Conservation (phyloP, 2,797 vertebrate species). For the Delichon dasypus region DNA sequence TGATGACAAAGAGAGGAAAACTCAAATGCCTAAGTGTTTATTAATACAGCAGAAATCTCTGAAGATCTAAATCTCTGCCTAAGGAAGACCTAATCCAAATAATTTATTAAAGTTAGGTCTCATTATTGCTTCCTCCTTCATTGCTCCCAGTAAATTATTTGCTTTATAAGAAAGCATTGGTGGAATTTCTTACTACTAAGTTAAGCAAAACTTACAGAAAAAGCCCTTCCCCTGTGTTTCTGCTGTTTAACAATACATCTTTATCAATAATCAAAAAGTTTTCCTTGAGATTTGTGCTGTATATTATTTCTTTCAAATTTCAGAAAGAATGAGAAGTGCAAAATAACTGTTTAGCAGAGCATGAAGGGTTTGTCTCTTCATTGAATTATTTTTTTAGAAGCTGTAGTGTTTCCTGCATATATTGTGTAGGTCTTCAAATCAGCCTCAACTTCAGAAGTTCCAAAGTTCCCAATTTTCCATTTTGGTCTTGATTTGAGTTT, state of each 20-base stretch:
- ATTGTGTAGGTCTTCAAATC: neutral
- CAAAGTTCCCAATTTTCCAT: neutral
- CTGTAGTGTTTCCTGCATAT: neutral
- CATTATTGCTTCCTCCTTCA: neutral
- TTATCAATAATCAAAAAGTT: neutral
- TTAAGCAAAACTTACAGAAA: neutral
- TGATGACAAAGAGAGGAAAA: neutral
- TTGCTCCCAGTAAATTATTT: neutral
- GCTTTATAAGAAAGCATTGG: neutral
- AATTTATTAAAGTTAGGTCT: neutral
- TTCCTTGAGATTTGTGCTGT: neutral
- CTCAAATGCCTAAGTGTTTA: neutral
- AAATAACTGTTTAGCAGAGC: neutral
- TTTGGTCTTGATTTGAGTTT: neutral
- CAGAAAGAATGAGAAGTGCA: neutral
- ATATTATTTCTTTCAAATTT: neutral
- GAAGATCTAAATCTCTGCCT: neutral
- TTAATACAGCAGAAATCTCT: neutral
- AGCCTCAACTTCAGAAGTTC: neutral
- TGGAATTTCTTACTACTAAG: neutral
- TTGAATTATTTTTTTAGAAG: neutral
- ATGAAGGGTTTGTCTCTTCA: neutral
- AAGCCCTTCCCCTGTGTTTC: rapidly evolving
- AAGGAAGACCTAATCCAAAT: neutral
- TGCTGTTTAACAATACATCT: neutral